These are phyloP conservation scores for Melanerpes aurifrons DNA, from an alignment of 2,113 vertebrate species.

Conservation along the genomic window DNA sequence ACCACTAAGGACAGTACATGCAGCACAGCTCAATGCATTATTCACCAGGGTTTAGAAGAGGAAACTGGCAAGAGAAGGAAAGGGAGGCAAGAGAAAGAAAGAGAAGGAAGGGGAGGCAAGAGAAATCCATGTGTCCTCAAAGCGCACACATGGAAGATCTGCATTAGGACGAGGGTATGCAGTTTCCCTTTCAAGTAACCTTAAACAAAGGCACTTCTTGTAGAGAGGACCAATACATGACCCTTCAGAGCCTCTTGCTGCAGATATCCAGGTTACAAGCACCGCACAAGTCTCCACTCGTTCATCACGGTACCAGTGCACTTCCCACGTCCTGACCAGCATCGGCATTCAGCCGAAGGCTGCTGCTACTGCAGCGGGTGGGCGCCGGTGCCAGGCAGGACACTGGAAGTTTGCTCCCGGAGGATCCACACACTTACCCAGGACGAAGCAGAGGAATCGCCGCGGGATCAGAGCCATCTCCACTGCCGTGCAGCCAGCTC, in stretches of 20 bases:
- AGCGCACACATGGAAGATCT: background rate
- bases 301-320: background rate
- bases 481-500: background rate
- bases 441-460: slow-evolving; percentile 51
- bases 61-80: background rate
- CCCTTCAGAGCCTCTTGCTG: background rate
- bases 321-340: background rate
- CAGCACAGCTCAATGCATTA: slow-evolving; percentile 8
- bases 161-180: rapidly evolving
- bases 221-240: rapidly evolving
- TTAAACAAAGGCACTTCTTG: background rate
- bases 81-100: background rate
- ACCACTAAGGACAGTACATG: background rate
- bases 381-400: background rate
- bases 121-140: background rate
- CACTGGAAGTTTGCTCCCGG: background rate
- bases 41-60: background rate
- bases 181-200: background rate
- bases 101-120: background rate
- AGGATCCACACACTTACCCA: slow-evolving; percentile 28
- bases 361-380: background rate
- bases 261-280: background rate
- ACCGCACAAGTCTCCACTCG: background rate
- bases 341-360: background rate
- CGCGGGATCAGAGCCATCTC: slow-evolving; percentile 6